A percentile compares a stretch with the other conserved stretches of the same genome.
These are phyloP conservation scores for Venustaconcha ellipsiformis DNA, from an alignment of 1,140 invertebrate species.

Conservation along the genomic window DNA sequence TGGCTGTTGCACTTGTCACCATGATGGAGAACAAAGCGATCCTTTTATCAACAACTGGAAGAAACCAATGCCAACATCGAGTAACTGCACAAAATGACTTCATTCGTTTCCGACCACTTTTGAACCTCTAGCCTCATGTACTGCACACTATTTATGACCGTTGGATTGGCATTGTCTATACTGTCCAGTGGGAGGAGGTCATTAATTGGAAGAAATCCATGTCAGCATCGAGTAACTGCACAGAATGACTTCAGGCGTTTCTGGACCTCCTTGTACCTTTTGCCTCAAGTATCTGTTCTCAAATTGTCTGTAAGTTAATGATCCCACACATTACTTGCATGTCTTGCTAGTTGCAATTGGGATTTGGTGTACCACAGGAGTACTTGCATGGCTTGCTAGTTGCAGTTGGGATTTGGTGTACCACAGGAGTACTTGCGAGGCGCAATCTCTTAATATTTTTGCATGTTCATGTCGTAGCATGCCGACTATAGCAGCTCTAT, in stretches of 20 bases:
- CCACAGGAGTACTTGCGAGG: slow-evolving; percentile 1
- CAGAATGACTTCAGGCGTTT: slow-evolving; percentile 2
- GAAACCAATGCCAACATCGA: no score
- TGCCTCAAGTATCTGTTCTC: slow-evolving; percentile 2
- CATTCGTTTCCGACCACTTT: no score
- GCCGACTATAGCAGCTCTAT: slow-evolving; percentile 6
- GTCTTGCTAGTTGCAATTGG: neutral
- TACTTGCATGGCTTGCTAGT: neutral
- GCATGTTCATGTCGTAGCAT: neutral
- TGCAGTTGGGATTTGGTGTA: slow-evolving; percentile 3
- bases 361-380: slow-evolving; percentile 4
- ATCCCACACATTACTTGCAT: slow-evolving; percentile 23
- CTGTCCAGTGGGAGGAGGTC: neutral
- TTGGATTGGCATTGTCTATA: no score
- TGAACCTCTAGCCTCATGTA: no score
- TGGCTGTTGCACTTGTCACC: neutral
- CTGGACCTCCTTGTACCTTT: neutral
- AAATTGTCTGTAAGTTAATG: slow-evolving; percentile 11
- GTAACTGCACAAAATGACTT: no score
- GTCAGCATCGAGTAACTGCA: slow-evolving; percentile 18
- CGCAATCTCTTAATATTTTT: slow-evolving; percentile 1
- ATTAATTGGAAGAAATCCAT: slow-evolving; percentile 6
- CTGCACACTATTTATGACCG: no score
- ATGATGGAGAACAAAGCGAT: slow-evolving; percentile 20
- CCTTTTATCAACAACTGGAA: neutral